phyloP scores from a whole-genome alignment of 1,140 invertebrate species.

The Pentalonia nigronervosa region DNA sequence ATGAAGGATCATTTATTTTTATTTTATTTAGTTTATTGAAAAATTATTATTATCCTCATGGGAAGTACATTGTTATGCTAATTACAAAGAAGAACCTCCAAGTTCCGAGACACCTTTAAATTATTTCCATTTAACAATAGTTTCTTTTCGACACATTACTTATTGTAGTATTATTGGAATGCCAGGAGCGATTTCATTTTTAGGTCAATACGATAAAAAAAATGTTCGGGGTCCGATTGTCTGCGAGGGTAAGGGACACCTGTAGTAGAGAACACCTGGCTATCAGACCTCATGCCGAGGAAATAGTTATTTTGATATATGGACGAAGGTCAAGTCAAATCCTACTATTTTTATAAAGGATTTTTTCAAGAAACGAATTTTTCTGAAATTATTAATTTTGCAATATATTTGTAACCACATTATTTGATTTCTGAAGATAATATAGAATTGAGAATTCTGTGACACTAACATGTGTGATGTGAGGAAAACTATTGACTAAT shows the following conservation, averaged over 20 bases:
- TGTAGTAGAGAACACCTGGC: constrained; percentile 55
- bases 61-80: constrained; percentile 30
- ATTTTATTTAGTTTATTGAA: constrained; percentile 17
- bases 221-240: constrained; percentile 35
- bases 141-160: constrained; percentile 21
- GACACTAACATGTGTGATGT: constrained; percentile 21
- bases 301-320: constrained; percentile 48
- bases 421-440: neutral
- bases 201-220: constrained; percentile 50
- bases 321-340: constrained; percentile 53
- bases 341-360: constrained; percentile 30
- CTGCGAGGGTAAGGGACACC: constrained; percentile 39
- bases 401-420: neutral
- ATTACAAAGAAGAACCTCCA: constrained; percentile 1
- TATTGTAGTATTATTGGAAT: constrained; percentile 32
- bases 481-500: constrained; percentile 5
- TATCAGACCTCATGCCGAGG: constrained; percentile 37
- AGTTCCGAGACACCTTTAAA: constrained; percentile 24
- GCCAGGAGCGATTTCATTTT: constrained; percentile 43
- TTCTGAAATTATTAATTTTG: constrained; percentile 22
- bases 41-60: constrained; percentile 34
- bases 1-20: constrained; percentile 23
- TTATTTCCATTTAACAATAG: constrained; percentile 40
- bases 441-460: neutral
- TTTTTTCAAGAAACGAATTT: neutral